Evolutionary conservation across 1,140 invertebrate genomes (phyloP).

Genomic region (Chelonus insularis): DNA sequence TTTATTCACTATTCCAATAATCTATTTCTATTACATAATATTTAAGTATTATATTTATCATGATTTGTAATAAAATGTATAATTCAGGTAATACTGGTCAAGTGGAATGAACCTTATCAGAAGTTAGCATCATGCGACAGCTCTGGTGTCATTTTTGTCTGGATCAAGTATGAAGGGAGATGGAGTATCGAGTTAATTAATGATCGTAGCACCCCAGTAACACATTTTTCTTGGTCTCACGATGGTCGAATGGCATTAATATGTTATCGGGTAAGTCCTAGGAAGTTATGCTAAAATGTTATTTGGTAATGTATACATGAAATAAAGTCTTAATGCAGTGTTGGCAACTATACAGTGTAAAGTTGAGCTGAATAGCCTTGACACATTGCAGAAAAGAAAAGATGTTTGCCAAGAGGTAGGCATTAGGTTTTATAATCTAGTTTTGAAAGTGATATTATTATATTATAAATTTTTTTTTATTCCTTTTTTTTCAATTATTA

Average conservation of each 20-base stretch:
- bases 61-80: background rate
- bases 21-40: no score
- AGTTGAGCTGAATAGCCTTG: no score
- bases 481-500: no score
- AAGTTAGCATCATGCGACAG: conserved; percentile 97
- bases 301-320: no score
- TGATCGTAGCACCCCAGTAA: conserved; percentile 93
- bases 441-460: no score
- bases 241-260: conserved; percentile 98
- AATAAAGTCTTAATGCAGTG: background rate
- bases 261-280: conserved; percentile 81
- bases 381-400: no score
- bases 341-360: background rate
- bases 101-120: conserved; percentile 99
- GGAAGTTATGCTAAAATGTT: no score
- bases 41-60: no score
- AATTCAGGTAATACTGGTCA: conserved; percentile 87
- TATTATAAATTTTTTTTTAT: no score
- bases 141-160: conserved; percentile 97
- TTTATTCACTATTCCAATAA: no score
- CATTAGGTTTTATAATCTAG: no score
- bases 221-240: conserved; percentile 97
- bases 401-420: no score
- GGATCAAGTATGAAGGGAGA: conserved; percentile 98
- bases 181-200: conserved; percentile 99